Percentiles rank a stretch among this genome's conserved stretches.
Conservation (phyloP, 2,888 invertebrate genomes). For the Oligia fasciuncula region DNA sequence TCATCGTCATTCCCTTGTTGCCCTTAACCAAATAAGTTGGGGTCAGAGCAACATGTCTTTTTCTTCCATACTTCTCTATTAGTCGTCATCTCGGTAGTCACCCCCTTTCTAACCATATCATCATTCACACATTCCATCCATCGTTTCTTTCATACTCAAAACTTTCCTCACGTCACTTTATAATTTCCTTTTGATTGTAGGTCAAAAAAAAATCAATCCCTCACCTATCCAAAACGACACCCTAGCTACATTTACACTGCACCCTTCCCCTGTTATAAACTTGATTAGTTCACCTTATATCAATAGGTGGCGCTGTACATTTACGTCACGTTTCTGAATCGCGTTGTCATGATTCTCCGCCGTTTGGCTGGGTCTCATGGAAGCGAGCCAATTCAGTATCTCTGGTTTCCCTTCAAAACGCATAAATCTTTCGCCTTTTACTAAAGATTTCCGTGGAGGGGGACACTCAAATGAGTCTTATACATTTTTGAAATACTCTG, state of each 20-base stretch:
- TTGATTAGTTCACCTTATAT: neutral
- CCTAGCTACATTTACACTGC: neutral
- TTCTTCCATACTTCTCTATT: neutral
- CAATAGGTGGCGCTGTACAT: constrained; percentile 45
- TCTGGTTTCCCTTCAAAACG: constrained; percentile 92
- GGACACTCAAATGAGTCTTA: constrained; percentile 93
- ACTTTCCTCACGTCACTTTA: neutral
- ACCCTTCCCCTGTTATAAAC: too few species aligned
- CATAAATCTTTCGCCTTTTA: constrained; percentile 95
- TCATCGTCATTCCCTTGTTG: neutral
- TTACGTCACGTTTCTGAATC: constrained; percentile 27
- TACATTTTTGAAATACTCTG: constrained; percentile 49
- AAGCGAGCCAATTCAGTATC: neutral
- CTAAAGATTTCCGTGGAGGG: constrained; percentile 95
- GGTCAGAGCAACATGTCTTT: neutral
- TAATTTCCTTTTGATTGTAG: neutral
- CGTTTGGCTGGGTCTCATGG: constrained; percentile 25
- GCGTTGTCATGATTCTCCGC: constrained; percentile 40
- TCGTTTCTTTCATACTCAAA: neutral
- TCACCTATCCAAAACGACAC: neutral
- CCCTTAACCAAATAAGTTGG: neutral
- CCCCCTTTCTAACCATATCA: neutral
- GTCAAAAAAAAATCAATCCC: neutral
- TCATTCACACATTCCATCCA: neutral
- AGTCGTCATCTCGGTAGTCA: neutral